phyloP scores from a whole-genome alignment of 2,888 invertebrate genomes.

The Anthophora plumipes region DNA sequence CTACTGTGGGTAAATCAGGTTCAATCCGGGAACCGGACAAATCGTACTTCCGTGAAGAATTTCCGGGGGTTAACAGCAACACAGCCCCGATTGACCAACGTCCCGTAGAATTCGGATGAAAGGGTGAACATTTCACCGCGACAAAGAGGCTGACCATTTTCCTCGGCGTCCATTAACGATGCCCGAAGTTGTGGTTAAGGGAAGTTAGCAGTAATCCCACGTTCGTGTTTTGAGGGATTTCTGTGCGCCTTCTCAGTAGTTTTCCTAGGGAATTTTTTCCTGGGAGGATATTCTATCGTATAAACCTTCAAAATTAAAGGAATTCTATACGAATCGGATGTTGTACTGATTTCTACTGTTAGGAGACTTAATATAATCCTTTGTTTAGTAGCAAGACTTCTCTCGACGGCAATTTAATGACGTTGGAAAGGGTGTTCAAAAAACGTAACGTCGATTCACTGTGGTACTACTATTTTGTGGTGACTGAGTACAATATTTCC shows the following conservation, averaged over 20 bases:
- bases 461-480: no score
- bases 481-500: no score
- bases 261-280: not conserved
- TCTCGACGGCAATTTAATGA: no score
- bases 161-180: conserved; percentile 26
- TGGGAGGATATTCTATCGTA: no score
- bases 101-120: not conserved
- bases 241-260: not conserved
- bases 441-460: no score
- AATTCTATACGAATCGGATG: no score
- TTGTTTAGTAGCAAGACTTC: no score
- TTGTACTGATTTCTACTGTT: no score
- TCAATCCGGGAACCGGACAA: not conserved
- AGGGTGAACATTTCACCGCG: not conserved
- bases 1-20: not conserved
- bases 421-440: no score
- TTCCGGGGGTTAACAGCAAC: not conserved
- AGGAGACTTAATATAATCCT: no score
- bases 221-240: not conserved
- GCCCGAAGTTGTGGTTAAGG: conserved; percentile 37
- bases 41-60: not conserved
- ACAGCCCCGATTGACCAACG: conserved; percentile 2
- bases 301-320: no score
- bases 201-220: conserved; percentile 16
- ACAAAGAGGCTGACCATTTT: conserved; percentile 1